These are phyloP conservation scores for Panagrolaimus sp. DNA, from an alignment of 1,140 invertebrate species.

Conservation along the genomic window DNA sequence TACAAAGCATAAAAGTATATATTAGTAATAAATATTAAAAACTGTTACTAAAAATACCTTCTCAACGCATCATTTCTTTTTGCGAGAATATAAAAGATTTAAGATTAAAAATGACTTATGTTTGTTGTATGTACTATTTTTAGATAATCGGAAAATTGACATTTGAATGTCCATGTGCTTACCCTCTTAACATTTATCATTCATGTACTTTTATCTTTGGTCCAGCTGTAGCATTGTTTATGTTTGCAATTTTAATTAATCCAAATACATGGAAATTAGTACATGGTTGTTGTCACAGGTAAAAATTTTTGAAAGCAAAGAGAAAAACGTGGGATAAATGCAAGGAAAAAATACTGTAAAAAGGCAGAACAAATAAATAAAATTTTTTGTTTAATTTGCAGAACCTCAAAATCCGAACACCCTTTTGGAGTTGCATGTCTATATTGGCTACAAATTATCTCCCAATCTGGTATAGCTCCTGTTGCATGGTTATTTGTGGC, in stretches of 20 bases:
- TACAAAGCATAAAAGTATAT: too few relatives aligned
- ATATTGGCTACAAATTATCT: constrained; percentile 45
- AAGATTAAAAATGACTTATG: neutral
- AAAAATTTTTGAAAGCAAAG: neutral
- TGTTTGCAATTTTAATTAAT: constrained; percentile 45
- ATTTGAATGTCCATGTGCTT: constrained; percentile 49
- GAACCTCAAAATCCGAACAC: constrained; percentile 33
- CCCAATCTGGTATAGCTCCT: constrained; percentile 40
- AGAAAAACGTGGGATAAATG: too few relatives aligned
- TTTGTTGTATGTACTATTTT: constrained; percentile 22
- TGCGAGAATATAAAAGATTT: too few relatives aligned
- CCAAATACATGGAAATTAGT: constrained; percentile 51
- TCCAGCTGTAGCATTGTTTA: constrained; percentile 39
- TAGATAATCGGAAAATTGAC: constrained; percentile 47
- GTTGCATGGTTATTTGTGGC: constrained; percentile 52
- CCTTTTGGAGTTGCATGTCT: constrained; percentile 42
- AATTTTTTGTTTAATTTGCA: too few relatives aligned
- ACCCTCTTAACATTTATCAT: constrained; percentile 44
- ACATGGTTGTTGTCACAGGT: constrained; percentile 50
- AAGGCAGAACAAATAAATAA: too few relatives aligned
- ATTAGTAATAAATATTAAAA: too few relatives aligned
- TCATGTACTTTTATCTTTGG: constrained; percentile 45
- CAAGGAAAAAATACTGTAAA: too few relatives aligned
- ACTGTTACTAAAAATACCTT: too few relatives aligned
- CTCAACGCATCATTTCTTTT: too few relatives aligned